phyloP scores from a whole-genome alignment of 2,113 vertebrate genomes.

The Vimba vimba region DNA sequence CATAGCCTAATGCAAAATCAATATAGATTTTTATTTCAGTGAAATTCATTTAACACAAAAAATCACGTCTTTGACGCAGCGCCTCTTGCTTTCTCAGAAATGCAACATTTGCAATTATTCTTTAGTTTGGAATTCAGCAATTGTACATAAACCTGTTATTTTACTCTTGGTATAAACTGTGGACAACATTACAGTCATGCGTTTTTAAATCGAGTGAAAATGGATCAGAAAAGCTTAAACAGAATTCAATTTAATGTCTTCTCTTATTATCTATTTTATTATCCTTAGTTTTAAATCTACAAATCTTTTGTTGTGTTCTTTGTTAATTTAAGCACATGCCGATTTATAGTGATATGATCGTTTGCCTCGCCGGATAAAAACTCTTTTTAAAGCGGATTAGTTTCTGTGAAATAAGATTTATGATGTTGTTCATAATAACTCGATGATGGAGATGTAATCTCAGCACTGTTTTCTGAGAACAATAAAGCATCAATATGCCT shows the following conservation, averaged over 20 bases:
- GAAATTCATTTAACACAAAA: too few species aligned
- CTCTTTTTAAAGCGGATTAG: constrained; percentile 81
- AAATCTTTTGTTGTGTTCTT: not conserved
- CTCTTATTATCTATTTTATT: not conserved
- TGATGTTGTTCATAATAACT: constrained; percentile 80
- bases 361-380: constrained; percentile 75
- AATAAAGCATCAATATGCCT: constrained; percentile 59
- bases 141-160: not conserved
- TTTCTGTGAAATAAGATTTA: constrained; percentile 82
- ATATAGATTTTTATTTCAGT: not conserved
- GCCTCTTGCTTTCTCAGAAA: not conserved
- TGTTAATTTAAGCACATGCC: not conserved
- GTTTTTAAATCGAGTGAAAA: not conserved
- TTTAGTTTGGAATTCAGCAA: not conserved
- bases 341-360: not conserved
- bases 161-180: not conserved
- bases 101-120: not conserved
- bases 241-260: not conserved
- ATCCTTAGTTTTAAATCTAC: not conserved
- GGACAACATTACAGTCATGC: not conserved
- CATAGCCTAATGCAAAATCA: not conserved
- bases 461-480: constrained; percentile 69
- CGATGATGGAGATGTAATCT: constrained; percentile 63
- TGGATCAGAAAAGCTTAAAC: not conserved
- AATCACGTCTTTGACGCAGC: too few species aligned